Base-by-base conservation (phyloP, 1,140 invertebrate species). In the Panagrolaimus sp. region DNA sequence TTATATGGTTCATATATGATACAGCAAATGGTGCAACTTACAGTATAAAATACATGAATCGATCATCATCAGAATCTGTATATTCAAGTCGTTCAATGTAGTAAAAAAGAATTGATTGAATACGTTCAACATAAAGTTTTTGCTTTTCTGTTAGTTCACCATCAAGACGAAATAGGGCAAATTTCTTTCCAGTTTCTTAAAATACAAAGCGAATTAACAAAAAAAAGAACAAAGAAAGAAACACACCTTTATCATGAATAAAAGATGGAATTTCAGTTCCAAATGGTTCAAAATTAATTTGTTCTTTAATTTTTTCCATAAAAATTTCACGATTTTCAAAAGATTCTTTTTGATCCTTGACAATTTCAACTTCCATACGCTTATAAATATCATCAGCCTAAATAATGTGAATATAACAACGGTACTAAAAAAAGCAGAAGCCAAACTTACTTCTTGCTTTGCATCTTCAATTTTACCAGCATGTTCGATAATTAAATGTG, bases 71-170 rank as follows among this genome's bases (percentile, higher is more conserved):
- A 3, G 90, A 87, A 85, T 96, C 93, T 76, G 97, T 91, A 81
- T 90, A 96, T 57, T 85, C 85, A 9, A 85, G 86, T 61, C 91
- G 93, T 87, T 97, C 94, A 77, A 98, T 91, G 81, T 90, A 98
- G 90, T 92, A 98, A 65, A 96, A 83, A 11, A 96, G 85, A 81
- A 96, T 93, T 7, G 91, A 92, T 85, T 96, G 92, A 67, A 97
- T 85, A 68, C 90, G 87, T 73, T 89, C 84, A 23, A 57, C 13
- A 27, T 25, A 11, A 5, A 20, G 27, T 16, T 57, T 57, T 1
- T n/a, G 20, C n/a, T 57, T 57, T 20, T 57, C 51, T 5, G 20
- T 16, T 11, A 57, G n/a, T 16, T 57, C 51, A 20, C 51, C 51
- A 20, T 57, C 51, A 57, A 57, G 9, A 25, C 51, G 51, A 5